phyloP scores from a whole-genome alignment of 2,888 invertebrate species.

The Agrochola lota region DNA sequence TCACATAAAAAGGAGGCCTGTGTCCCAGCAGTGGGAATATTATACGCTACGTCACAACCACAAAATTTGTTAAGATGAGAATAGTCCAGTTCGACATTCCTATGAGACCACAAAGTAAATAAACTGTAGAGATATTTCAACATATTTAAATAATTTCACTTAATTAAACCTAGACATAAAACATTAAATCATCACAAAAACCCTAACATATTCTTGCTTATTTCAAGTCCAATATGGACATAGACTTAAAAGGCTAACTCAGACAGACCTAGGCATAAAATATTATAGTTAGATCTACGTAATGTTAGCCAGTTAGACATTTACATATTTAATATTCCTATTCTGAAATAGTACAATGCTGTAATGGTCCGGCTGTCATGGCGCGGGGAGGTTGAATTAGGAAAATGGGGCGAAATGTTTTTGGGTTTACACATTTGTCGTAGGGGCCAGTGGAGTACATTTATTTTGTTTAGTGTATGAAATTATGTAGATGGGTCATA shows the following conservation, averaged over 20 bases:
- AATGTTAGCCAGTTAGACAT: slow-evolving; percentile 41
- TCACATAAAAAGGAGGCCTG: no score
- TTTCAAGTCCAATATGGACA: slow-evolving; percentile 36
- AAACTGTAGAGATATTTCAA: background rate
- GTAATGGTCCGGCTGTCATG: slow-evolving; percentile 44
- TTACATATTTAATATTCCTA: slow-evolving; percentile 58
- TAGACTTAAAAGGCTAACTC: slow-evolving; percentile 11
- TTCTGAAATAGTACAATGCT: slow-evolving; percentile 58
- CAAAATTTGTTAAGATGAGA: background rate
- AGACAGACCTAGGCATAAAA: slow-evolving; percentile 23
- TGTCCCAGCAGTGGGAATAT: no score
- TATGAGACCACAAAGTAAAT: background rate
- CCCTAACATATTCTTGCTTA: slow-evolving; percentile 7
- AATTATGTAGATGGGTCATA: slow-evolving; percentile 15
- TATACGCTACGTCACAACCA: no score
- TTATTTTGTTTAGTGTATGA: slow-evolving; percentile 11
- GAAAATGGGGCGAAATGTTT: slow-evolving; percentile 47
- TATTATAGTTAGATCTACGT: slow-evolving; percentile 32
- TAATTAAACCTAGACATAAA: background rate
- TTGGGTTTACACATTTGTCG: slow-evolving; percentile 23
- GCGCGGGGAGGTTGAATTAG: slow-evolving; percentile 35
- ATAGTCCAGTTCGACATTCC: background rate
- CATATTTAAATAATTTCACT: slow-evolving; percentile 2
- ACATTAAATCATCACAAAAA: slow-evolving; percentile 22
- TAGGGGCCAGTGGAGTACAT: background rate